These are phyloP conservation scores for Heliothis virescens DNA, from an alignment of 1,140 invertebrate species.

Conservation along the genomic window DNA sequence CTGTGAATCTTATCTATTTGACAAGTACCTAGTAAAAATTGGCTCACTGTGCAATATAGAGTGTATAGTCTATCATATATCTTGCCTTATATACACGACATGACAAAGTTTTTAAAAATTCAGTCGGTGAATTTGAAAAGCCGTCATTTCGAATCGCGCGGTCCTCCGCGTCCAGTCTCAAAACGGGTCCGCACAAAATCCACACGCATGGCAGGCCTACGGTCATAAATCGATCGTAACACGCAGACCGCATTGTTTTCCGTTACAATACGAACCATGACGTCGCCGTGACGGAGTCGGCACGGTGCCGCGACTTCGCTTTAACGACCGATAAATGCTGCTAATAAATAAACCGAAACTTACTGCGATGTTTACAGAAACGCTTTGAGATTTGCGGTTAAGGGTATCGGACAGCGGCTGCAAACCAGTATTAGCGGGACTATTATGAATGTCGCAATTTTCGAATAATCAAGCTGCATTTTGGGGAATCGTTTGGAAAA, in stretches of 20 bases:
- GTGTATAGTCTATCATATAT: no score
- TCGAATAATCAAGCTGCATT: background rate
- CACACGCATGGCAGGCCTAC: conserved; percentile 40
- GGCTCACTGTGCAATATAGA: no score
- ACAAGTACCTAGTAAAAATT: no score
- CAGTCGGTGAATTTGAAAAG: background rate
- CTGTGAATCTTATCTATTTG: no score
- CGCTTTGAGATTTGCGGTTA: conserved; percentile 44
- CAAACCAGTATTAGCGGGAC: background rate
- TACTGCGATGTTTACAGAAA: conserved; percentile 49
- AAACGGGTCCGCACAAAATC: conserved; percentile 16
- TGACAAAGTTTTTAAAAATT: background rate
- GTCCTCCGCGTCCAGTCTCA: conserved; percentile 4
- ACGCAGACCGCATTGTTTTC: conserved; percentile 65
- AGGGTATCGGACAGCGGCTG: conserved; percentile 12
- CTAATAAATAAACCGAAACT: conserved; percentile 70
- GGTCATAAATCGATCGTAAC: conserved; percentile 64
- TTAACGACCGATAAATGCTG: conserved; percentile 77
- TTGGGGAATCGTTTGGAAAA: conserved; percentile 3
- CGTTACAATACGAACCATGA: conserved; percentile 67
- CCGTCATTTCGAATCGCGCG: background rate
- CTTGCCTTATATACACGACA: background rate
- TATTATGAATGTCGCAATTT: background rate
- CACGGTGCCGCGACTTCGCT: conserved; percentile 62
- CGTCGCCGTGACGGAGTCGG: conserved; percentile 68